Base-by-base conservation (phyloP, 1,140 invertebrate genomes). In the Drosophila quadrilineata region DNA sequence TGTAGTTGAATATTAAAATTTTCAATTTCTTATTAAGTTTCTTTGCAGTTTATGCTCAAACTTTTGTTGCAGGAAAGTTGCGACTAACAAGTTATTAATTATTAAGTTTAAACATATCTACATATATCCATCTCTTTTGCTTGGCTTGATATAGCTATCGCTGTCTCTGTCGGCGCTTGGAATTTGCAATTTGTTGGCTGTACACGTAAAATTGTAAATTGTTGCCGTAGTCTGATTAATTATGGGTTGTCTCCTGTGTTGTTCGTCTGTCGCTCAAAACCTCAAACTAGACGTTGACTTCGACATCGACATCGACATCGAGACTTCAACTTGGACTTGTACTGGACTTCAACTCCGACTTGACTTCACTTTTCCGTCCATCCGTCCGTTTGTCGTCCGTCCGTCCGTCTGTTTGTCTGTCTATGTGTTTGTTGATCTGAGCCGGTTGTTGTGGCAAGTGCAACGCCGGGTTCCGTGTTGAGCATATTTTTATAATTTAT, bases 401-500 rank as follows among this genome's bases (percentile, higher is more conserved):
- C 26, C 5, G 8, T 16, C 17, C 16, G 12, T 29, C 22, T 9
- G 33, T 2, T 12, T 9, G 36, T 49, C 12, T 1, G 24, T 17
- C 28, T 12, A 14, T 46, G 9, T 3, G 45, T 50, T 14, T 5
- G 22, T 31, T 35, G 36, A 41, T 58, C 54, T 49, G 58, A 68
- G 59, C 65, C 49, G 58, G 63, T 66, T 62, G 36, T 53, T 38
- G 58, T 2, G 35, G 75, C 76, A 82, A 84, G 77, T 82, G 77
- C 79, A 77, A 31, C 73, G 75, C 48, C 33, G 43, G 53, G 79
- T 84, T 84, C 77, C 79, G 77, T 70, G 54, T 85, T 84, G 69
- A 73, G n/a, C n/a, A n/a, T n/a, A n/a, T n/a, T n/a, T 74, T 84
- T 70, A 74, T 71, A 84, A 73, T 84, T 84, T 84, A 57, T 73